Evolutionary conservation across 2,797 vertebrate species (phyloP).

Genomic region (Triplophysa bombifrons): DNA sequence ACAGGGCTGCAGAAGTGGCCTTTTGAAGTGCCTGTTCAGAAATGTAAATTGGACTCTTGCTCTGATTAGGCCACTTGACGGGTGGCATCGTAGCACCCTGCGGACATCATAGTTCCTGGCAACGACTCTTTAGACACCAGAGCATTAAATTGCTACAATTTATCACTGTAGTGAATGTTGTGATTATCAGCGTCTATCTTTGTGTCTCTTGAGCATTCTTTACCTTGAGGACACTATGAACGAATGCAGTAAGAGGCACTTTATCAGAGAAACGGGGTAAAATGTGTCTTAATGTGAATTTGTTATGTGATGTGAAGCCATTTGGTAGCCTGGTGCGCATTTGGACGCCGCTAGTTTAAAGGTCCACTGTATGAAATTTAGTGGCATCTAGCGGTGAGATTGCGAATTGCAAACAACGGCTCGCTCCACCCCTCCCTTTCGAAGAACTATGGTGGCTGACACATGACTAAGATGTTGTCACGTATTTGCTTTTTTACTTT

Average conservation of each 20-base stretch:
- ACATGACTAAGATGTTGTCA: no score
- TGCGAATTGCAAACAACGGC: no score
- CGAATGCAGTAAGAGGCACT: not conserved
- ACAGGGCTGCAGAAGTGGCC: constrained; percentile 6
- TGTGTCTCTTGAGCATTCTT: not conserved
- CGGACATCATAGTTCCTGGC: constrained; percentile 42
- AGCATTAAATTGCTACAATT: constrained; percentile 1
- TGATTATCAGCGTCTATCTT: not conserved
- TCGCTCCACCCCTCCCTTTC: no score
- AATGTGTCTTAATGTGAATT: not conserved
- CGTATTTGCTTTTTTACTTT: no score
- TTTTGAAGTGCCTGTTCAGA: constrained; percentile 54
- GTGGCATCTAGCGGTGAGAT: no score
- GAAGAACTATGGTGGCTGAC: no score
- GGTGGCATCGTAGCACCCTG: constrained; percentile 41
- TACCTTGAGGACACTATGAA: constrained; percentile 1
- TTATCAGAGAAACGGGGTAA: not conserved
- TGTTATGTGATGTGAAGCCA: not conserved
- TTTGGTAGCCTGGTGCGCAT: not conserved
- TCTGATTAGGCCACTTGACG: constrained; percentile 51
- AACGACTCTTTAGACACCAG: constrained; percentile 9
- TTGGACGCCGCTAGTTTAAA: not conserved
- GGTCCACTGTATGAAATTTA: no score
- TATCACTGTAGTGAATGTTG: constrained; percentile 17
- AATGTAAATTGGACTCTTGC: constrained; percentile 47